A percentile compares a stretch with the other conserved stretches of the same genome.
phyloP scores from a whole-genome alignment of 2,888 invertebrate species.

The Stomorhina lunata region DNA sequence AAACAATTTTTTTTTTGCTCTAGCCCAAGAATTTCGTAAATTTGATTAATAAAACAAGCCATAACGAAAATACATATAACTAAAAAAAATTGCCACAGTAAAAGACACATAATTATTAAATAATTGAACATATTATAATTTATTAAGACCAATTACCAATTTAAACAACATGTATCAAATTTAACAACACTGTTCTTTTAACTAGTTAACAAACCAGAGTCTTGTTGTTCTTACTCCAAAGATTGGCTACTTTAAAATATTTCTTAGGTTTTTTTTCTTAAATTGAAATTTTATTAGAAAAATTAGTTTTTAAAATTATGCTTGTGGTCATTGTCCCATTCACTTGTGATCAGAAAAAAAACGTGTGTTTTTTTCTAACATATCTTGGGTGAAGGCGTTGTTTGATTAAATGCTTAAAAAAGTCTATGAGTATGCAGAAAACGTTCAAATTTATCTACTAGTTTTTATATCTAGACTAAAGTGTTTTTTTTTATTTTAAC shows the following conservation, averaged over 20 bases:
- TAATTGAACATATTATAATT: slow-evolving; percentile 58
- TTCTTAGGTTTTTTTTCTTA: slow-evolving; percentile 3
- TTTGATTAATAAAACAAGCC: background rate
- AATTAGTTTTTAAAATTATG: slow-evolving; percentile 18
- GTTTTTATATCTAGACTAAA: background rate
- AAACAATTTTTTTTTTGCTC: too few relatives aligned
- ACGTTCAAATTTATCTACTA: background rate
- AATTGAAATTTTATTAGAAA: slow-evolving; percentile 7
- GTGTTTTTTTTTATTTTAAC: background rate
- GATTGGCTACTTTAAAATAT: slow-evolving; percentile 44
- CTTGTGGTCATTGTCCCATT: slow-evolving; percentile 44
- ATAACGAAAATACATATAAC: slow-evolving; percentile 26
- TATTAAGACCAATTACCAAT: slow-evolving; percentile 62
- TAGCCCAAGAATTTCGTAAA: background rate
- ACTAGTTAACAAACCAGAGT: slow-evolving; percentile 27
- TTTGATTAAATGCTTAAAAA: slow-evolving; percentile 48
- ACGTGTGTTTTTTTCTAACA: slow-evolving; percentile 35
- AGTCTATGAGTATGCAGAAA: slow-evolving; percentile 27
- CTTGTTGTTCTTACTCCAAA: background rate
- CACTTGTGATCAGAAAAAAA: slow-evolving; percentile 20
- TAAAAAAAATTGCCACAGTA: background rate
- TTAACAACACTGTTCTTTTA: slow-evolving; percentile 16
- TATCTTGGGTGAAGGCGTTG: slow-evolving; percentile 55
- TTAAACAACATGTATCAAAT: slow-evolving; percentile 56
- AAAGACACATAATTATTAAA: slow-evolving; percentile 41